Evolutionary conservation across 2,113 vertebrate genomes (phyloP).

Genomic region (Gallinago undulata): DNA sequence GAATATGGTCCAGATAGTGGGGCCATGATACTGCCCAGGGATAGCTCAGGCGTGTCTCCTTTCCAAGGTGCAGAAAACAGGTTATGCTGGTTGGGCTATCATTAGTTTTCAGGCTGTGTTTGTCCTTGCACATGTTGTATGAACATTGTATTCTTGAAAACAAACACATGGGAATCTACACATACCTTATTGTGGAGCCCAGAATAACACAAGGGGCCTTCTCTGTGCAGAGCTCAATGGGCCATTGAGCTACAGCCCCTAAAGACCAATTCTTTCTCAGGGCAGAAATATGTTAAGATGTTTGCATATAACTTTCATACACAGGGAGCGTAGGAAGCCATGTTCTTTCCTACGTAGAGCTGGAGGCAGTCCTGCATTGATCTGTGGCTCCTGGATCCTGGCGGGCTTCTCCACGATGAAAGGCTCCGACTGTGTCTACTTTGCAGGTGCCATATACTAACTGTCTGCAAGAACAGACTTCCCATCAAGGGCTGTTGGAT

Average conservation of each 20-base stretch:
- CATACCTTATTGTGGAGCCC: neutral
- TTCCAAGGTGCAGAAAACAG: neutral
- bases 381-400: neutral
- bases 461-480: constrained; percentile 26
- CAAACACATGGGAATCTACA: rapidly evolving
- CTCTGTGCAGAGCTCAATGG: neutral
- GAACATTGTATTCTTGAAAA: neutral
- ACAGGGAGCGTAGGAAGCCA: rapidly evolving
- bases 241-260: neutral
- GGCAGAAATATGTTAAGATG: neutral
- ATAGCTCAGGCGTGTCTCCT: rapidly evolving
- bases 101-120: neutral
- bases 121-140: neutral
- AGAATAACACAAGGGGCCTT: neutral
- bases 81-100: neutral
- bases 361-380: neutral
- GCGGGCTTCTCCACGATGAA: neutral
- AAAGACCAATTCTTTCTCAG: neutral
- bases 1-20: neutral
- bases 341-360: neutral
- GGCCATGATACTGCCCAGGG: neutral
- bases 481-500: neutral
- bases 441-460: neutral
- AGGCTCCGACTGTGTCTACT: neutral
- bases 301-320: neutral